Base-by-base conservation (phyloP, 2,888 invertebrate genomes). In the Branchipolynoe longqiensis region DNA sequence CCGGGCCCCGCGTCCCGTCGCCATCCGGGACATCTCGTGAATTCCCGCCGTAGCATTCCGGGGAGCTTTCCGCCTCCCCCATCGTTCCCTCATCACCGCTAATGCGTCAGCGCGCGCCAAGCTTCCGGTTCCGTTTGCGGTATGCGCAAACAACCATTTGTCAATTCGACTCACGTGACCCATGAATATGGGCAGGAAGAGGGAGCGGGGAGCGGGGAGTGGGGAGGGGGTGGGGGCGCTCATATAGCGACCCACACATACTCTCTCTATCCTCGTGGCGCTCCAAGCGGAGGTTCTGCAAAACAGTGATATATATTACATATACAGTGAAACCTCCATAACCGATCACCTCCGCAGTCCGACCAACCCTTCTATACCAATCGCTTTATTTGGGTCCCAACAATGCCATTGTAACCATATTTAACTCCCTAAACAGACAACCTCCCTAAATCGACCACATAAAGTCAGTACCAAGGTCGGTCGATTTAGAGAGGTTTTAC, bases 91-190 rank as follows among this genome's bases (percentile, higher is more conserved):
- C 78, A 78, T 78, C 78, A 78, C 54, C 25, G 41, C 54, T 78
- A 78, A 78, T 78, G 25, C 31, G 78, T 25, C n/a, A n/a, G 48
- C 41, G 78, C 36, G 48, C n/a, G 41, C 48, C 28, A n/a, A n/a
- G n/a, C 25, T 78, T 78, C 78, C 78, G 41, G 78, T 78, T 78
- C 78, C 78, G 41, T 41, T 78, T 78, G 48, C 78, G 78, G 48
- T 78, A 78, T 78, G 78, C 78, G 48, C 78, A 78, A 78, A 78
- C 78, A 78, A 48, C 48, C 78, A 78, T 78, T 78, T 78, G 78
- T 78, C 78, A 78, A 14, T 78, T 78, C 48, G 6, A 31, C 25
- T 41, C 31, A 31, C 78, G 31, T 6, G 12, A 22, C 14, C 48
- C 6, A 78, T 78, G 48, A 41, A 78, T 78, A 41, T 69, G 6